Evolutionary conservation across 1,140 invertebrate genomes (phyloP), one percentile per base, ranked within the genome.

Genomic region (Brachionus manjavacas): DNA sequence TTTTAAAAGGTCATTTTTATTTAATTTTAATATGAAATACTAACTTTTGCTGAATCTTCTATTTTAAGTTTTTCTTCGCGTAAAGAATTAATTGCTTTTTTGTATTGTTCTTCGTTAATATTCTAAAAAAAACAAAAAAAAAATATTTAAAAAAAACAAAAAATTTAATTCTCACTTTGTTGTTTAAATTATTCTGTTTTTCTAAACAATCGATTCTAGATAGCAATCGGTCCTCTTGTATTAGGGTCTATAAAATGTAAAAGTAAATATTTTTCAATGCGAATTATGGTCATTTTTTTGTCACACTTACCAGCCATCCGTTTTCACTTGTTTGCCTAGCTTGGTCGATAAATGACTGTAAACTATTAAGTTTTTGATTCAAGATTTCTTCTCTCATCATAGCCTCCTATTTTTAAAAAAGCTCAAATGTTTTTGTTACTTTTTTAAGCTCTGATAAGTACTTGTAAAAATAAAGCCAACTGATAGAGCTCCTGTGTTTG

Each of bases 301-400:
- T 9, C 28, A 14, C 14, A 39, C 55, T 66, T 83, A 64, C 79
- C 28, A 83, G 20, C 81, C 81, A 83, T 14, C 81, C 81, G 12
- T 70, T 68, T 52, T 83, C 60, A 4, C 60, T 68, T 35, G 68
- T 68, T 83, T 72, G 41, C 25, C 70, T 68, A 20, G 81, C 60
- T 68, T 83, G 60, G 28, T 68, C 60, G 14, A 83, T 72, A 52
- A 83, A 68, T 14, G 49, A 8, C 35, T 83, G 81, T 35, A 83
- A 41, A 28, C 41, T 68, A 23, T 14, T 9, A 41, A 83, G 39
- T 55, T 83, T 83, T 72, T 83, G 81, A 43, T 83, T 46, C 16
- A 83, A 60, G 25, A 83, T 46, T 16, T 83, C 60, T 41, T 83
- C 81, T 43, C 81, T 68, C 60, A 68, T 68, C 81, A 83, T 68